These are phyloP conservation scores for Drosophila aldrichi DNA, from an alignment of 2,888 invertebrate species.

Conservation along the genomic window DNA sequence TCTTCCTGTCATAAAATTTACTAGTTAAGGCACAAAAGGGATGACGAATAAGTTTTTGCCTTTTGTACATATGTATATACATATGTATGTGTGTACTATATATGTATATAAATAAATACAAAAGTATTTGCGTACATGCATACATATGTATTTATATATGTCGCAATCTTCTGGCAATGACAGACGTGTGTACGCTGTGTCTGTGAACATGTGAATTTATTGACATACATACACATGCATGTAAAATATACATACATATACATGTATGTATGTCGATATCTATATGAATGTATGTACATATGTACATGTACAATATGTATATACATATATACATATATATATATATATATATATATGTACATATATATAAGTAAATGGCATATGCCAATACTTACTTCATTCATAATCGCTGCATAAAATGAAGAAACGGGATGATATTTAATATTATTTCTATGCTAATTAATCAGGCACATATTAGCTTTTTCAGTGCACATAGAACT, in stretches of 20 bases:
- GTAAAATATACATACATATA: background rate
- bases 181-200: conserved; percentile 5
- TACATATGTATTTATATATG: too few species aligned
- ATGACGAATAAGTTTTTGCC: conserved; percentile 1
- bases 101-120: conserved; percentile 12
- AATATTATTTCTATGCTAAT: background rate
- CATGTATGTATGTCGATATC: background rate
- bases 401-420: conserved; percentile 3
- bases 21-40: background rate
- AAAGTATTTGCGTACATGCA: conserved; percentile 5
- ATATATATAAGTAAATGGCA: background rate
- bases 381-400: conserved; percentile 13
- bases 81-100: conserved; percentile 1
- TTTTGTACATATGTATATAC: background rate
- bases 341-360: background rate
- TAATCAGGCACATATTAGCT: conserved; percentile 5
- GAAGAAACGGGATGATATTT: background rate
- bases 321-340: too few species aligned
- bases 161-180: conserved; percentile 10
- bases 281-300: too few species aligned
- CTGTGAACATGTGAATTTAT: conserved; percentile 6
- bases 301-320: too few species aligned
- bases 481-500: conserved; percentile 2
- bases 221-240: conserved; percentile 17
- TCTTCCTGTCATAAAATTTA: conserved; percentile 9